A percentile compares a stretch with the other conserved stretches of the same genome.
Evolutionary conservation across 2,888 invertebrate species (phyloP).

Genomic region (Acleris literana): DNA sequence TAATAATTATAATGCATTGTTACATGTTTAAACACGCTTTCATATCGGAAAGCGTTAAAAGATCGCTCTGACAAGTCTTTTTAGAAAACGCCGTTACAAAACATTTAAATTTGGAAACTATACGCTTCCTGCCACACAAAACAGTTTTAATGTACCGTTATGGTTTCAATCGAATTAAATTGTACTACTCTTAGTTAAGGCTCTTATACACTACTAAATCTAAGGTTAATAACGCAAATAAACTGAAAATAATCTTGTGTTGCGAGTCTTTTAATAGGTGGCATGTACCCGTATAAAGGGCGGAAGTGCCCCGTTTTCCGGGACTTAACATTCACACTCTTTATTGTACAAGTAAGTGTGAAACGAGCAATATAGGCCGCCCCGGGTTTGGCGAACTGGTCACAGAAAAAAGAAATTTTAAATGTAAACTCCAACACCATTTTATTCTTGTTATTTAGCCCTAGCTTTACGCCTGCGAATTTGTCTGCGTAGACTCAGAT

Average conservation of each 20-base stretch:
- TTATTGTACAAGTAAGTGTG: constrained; percentile 28
- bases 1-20: no score
- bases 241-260: neutral
- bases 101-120: no score
- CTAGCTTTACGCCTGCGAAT: no score
- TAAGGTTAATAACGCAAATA: neutral
- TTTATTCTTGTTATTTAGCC: neutral
- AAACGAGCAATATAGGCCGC: constrained; percentile 25
- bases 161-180: no score
- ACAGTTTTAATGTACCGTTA: no score
- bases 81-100: no score
- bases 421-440: constrained; percentile 8
- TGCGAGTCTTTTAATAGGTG: neutral
- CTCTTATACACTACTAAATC: neutral
- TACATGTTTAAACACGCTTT: no score
- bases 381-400: constrained; percentile 21
- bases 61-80: no score
- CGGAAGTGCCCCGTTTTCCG: constrained; percentile 31
- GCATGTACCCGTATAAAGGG: constrained; percentile 15
- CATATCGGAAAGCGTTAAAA: no score
- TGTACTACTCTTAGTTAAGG: neutral
- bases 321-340: constrained; percentile 27
- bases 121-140: no score
- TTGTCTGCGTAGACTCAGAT: no score
- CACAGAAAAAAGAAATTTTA: constrained; percentile 6